A percentile compares a stretch with the other conserved stretches of the same genome.
Evolutionary conservation across 2,888 invertebrate species (phyloP).

Genomic region (Pegoplata infirma): DNA sequence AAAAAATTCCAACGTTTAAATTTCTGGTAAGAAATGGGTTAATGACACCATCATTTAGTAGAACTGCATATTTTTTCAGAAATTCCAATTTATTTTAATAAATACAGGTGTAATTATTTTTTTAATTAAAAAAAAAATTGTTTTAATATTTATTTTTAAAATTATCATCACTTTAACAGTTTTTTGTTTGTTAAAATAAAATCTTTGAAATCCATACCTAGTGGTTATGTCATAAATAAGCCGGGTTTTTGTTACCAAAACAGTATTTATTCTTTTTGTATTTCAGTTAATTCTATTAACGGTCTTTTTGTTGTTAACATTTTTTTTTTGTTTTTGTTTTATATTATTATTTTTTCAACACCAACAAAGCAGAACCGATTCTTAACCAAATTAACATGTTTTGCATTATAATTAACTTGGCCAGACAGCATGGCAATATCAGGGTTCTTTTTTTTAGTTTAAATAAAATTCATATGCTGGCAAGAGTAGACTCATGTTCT

Average conservation of each 20-base stretch:
- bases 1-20: too few species aligned
- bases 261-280: not conserved
- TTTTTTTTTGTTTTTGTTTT: not conserved
- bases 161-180: conserved; percentile 17
- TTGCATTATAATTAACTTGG: conserved; percentile 69
- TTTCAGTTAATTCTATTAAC: not conserved
- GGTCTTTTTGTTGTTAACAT: not conserved
- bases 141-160: conserved; percentile 30
- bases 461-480: not conserved
- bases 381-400: conserved; percentile 65
- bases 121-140: not conserved
- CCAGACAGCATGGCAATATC: conserved; percentile 55
- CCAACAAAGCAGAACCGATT: conserved; percentile 66
- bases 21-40: too few species aligned
- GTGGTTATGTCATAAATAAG: not conserved
- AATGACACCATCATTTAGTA: too few species aligned
- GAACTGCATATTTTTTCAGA: too few species aligned
- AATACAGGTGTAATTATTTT: too few species aligned
- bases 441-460: conserved; percentile 18
- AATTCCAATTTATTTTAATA: too few species aligned
- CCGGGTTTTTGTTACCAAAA: conserved; percentile 9
- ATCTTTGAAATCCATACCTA: not conserved
- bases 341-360: conserved; percentile 52
- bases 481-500: not conserved
- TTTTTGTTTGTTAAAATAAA: not conserved